These are phyloP conservation scores for Brachyrhaphis roseni DNA, from an alignment of 2,797 vertebrate species.

Conservation along the genomic window DNA sequence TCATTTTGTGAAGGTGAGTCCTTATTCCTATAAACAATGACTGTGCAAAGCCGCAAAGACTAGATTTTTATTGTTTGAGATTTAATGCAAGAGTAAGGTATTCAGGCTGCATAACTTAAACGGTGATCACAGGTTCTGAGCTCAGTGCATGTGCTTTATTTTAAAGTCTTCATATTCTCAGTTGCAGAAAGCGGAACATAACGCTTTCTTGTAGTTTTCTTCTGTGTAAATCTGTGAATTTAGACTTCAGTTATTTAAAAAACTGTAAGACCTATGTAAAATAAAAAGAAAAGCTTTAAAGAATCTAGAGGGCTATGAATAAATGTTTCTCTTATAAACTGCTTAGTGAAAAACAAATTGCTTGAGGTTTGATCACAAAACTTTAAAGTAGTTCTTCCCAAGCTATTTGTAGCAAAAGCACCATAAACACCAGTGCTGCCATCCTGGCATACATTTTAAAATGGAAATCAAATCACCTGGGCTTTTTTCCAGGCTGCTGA, in stretches of 20 bases:
- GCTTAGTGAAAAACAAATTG: conserved; percentile 4
- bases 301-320: conserved; percentile 4
- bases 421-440: neutral
- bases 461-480: neutral
- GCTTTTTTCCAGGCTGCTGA: neutral
- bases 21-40: neutral
- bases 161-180: neutral
- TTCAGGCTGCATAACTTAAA: conserved; percentile 22
- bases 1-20: conserved; percentile 78
- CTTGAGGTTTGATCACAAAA: neutral
- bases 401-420: neutral
- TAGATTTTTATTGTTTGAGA: conserved; percentile 11
- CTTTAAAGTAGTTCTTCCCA: neutral
- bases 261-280: conserved; percentile 5
- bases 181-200: neutral
- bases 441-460: neutral
- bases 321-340: conserved; percentile 12
- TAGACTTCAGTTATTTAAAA: conserved; percentile 32
- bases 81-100: neutral
- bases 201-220: neutral
- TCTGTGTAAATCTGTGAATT: conserved; percentile 7
- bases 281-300: neutral
- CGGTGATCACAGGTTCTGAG: conserved; percentile 12
- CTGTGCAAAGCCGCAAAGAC: neutral
- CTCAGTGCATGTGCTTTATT: neutral